phyloP scores from a whole-genome alignment of 1,140 invertebrate species.

The Copidosoma floridanum region DNA sequence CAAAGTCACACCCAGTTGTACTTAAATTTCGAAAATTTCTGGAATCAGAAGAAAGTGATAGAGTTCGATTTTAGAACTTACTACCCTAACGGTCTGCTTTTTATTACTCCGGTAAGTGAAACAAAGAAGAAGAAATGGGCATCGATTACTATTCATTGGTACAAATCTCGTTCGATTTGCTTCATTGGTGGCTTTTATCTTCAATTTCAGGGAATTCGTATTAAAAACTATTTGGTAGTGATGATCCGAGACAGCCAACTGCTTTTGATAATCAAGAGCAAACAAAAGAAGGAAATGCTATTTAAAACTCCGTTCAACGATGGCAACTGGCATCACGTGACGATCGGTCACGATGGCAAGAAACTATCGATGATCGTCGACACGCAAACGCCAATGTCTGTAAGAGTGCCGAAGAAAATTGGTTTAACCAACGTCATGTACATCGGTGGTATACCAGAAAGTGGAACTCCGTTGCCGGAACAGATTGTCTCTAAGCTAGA shows the following conservation, averaged over 20 bases:
- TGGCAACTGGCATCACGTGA: conserved; percentile 81
- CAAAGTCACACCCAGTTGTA: conserved; percentile 74
- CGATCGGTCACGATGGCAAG: conserved; percentile 62
- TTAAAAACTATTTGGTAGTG: conserved; percentile 73
- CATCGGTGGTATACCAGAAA: conserved; percentile 74
- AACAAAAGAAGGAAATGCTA: conserved; percentile 64
- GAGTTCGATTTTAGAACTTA: conserved; percentile 84
- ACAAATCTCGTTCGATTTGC: too few species aligned
- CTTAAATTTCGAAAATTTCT: conserved; percentile 63
- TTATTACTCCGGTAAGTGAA: conserved; percentile 68
- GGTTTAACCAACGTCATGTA: conserved; percentile 71
- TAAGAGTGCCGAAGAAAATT: conserved; percentile 68
- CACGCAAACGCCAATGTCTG: conserved; percentile 60
- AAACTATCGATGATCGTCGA: conserved; percentile 71
- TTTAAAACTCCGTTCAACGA: conserved; percentile 70
- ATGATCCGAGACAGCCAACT: conserved; percentile 72
- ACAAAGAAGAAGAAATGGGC: too few species aligned
- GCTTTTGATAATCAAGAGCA: conserved; percentile 66
- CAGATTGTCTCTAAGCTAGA: conserved; percentile 66
- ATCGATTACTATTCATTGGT: too few species aligned
- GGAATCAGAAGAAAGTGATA: conserved; percentile 71
- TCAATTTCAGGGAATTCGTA: conserved; percentile 60
- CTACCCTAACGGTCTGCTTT: conserved; percentile 78
- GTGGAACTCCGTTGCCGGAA: conserved; percentile 56
- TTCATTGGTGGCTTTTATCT: too few species aligned